Evolutionary conservation across 1,140 invertebrate genomes (phyloP).

Genomic region (Papilio aristodemus): DNA sequence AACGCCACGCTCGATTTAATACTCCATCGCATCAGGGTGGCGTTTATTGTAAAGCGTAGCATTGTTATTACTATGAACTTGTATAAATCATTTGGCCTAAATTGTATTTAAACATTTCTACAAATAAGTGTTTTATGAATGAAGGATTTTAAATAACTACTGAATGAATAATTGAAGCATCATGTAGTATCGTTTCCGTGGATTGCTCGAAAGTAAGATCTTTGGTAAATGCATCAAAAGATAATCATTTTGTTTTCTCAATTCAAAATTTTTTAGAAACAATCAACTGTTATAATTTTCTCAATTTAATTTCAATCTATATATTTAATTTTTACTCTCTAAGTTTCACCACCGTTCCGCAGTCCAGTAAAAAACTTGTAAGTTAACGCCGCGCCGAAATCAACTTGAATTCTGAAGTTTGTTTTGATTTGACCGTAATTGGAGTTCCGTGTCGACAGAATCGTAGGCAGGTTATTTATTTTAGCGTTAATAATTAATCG

Average conservation of each 20-base stretch:
- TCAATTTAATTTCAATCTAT: background rate
- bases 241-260: too few relatives aligned
- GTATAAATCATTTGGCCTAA: background rate
- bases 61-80: background rate
- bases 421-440: conserved; percentile 14
- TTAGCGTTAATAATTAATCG: background rate
- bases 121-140: background rate
- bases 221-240: too few relatives aligned
- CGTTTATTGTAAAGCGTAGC: conserved; percentile 9
- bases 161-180: background rate
- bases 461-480: background rate
- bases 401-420: conserved; percentile 14
- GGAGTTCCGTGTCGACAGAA: background rate
- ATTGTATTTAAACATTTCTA: background rate
- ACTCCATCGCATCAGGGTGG: too few relatives aligned
- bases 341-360: background rate
- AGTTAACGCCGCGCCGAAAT: conserved; percentile 6
- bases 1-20: conserved; percentile 9
- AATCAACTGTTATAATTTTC: background rate
- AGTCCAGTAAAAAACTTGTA: background rate
- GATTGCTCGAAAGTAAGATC: too few relatives aligned
- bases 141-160: background rate
- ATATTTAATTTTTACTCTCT: background rate
- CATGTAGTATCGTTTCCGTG: background rate
- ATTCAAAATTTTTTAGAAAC: background rate